Evolutionary conservation across 1,140 invertebrate species (phyloP).

Genomic region (Liolophura sinensis): DNA sequence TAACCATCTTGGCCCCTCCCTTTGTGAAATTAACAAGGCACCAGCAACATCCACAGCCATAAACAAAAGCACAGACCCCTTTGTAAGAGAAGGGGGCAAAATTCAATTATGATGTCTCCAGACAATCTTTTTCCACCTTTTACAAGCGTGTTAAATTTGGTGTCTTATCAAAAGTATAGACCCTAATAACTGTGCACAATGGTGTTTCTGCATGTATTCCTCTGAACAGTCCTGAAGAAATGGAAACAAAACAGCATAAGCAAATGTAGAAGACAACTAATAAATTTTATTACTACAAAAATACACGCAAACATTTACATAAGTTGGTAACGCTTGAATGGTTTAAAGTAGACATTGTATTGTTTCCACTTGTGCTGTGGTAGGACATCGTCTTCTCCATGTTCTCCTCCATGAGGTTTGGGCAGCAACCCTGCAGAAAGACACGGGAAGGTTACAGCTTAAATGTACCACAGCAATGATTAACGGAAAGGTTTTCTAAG

Average conservation of each 20-base stretch:
- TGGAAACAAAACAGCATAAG: no score
- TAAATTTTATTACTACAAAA: not conserved
- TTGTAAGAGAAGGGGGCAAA: no score
- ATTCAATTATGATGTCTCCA: no score
- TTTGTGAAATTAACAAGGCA: not conserved
- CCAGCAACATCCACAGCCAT: not conserved
- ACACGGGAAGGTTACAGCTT: not conserved
- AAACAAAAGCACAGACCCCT: not conserved
- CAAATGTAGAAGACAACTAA: not conserved
- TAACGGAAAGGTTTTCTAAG: no score
- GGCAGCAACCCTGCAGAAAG: slow-evolving; percentile 73
- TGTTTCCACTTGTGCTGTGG: slow-evolving; percentile 71
- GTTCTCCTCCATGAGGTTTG: slow-evolving; percentile 67
- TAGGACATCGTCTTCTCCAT: slow-evolving; percentile 52
- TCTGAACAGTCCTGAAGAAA: no score
- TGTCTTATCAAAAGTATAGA: no score
- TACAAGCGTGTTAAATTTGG: not conserved
- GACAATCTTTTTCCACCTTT: no score
- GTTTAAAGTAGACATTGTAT: slow-evolving; percentile 80
- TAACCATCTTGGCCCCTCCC: no score
- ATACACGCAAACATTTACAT: not conserved
- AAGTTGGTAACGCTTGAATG: not conserved
- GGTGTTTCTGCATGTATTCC: no score
- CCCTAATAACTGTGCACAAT: no score
- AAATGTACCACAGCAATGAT: not conserved